Evolutionary conservation across 1,140 invertebrate genomes (phyloP).

Genomic region (Bombus terrestris): DNA sequence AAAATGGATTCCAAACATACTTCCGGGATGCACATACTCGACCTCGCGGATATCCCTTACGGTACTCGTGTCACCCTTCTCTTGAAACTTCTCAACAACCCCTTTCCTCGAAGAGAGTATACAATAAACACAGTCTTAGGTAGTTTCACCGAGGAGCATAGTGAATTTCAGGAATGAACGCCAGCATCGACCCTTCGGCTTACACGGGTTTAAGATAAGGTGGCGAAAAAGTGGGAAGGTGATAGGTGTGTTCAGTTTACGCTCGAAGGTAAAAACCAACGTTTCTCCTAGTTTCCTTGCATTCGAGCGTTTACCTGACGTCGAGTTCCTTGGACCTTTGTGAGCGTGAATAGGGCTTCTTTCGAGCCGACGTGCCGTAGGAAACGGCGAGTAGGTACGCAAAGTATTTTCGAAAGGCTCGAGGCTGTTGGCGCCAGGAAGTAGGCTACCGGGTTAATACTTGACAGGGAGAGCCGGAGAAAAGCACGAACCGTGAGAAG

Average conservation of each 20-base stretch:
- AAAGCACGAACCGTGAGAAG: constrained; percentile 18
- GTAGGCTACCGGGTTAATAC: constrained; percentile 78
- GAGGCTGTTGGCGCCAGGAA: constrained; percentile 66
- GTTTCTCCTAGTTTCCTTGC: not conserved
- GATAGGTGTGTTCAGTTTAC: not conserved
- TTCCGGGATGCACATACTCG: not conserved
- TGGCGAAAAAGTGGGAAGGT: no score
- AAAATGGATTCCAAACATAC: not conserved
- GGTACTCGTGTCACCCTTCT: not conserved
- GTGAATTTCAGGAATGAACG: not conserved
- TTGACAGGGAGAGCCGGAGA: constrained; percentile 26
- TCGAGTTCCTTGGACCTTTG: constrained; percentile 22
- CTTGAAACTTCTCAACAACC: not conserved
- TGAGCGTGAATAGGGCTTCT: constrained; percentile 47
- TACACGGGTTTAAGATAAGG: not conserved
- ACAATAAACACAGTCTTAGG: no score
- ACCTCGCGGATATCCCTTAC: not conserved
- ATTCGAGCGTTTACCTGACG: not conserved
- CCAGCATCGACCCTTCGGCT: not conserved
- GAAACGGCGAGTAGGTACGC: constrained; percentile 55
- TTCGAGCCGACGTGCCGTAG: constrained; percentile 18
- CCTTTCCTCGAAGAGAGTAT: no score
- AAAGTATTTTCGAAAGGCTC: constrained; percentile 79
- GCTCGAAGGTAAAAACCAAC: not conserved
- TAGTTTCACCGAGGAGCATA: no score